A percentile compares a stretch with the other conserved stretches of the same genome.
Conservation (phyloP, 2,113 vertebrate genomes). For the Pycnonotus jocosus region DNA sequence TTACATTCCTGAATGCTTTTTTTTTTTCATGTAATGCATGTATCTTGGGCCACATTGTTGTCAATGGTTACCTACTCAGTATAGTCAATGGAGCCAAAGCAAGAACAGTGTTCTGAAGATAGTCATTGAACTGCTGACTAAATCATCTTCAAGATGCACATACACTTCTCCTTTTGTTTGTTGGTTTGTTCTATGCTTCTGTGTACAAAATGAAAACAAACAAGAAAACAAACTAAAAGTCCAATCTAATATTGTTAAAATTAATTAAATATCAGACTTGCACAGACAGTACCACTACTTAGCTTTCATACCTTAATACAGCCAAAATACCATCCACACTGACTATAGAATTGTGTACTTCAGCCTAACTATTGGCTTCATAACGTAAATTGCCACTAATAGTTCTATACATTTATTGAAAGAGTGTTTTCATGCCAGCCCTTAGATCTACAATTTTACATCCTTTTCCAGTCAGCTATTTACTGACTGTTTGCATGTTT, state of each 20-base stretch:
- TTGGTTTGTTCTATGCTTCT: not conserved
- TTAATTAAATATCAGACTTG: not conserved
- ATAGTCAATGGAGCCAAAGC: not conserved
- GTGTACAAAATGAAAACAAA: not conserved
- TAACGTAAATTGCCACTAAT: not conserved
- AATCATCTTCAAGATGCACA: not conserved
- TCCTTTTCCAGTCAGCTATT: not conserved
- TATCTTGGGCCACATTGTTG: not conserved
- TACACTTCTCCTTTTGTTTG: not conserved
- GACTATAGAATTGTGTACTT: not conserved
- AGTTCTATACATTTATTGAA: not conserved
- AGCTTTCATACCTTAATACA: not conserved
- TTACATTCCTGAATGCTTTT: not conserved
- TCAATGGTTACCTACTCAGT: not conserved
- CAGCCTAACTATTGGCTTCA: not conserved
- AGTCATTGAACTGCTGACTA: not conserved
- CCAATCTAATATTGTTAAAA: not conserved
- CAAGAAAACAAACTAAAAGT: not conserved
- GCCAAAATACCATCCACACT: not conserved
- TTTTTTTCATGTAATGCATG: not conserved
- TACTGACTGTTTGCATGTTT: not conserved
- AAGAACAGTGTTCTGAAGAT: not conserved
- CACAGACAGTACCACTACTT: not conserved
- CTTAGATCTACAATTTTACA: not conserved
- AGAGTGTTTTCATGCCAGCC: not conserved